Conservation (phyloP, 2,888 invertebrate species). For the Plusia festucae region DNA sequence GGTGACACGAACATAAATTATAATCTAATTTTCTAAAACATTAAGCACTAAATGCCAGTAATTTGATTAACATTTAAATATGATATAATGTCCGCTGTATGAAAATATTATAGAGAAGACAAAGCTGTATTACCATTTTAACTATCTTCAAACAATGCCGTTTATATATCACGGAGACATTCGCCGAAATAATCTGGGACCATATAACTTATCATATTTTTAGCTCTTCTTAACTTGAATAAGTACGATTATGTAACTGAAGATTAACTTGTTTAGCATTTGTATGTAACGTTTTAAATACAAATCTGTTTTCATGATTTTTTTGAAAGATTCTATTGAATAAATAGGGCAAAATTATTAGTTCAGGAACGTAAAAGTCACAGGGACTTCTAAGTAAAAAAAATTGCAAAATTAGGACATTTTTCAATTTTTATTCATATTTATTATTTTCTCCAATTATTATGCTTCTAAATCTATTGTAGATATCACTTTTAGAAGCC, state of each 20-base stretch:
- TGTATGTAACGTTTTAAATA: too few species aligned
- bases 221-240: conserved; percentile 21
- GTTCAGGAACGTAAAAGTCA: too few species aligned
- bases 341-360: too few species aligned
- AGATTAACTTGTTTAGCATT: not conserved
- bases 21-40: conserved; percentile 43
- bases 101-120: conserved; percentile 57
- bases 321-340: too few species aligned
- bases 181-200: conserved; percentile 52
- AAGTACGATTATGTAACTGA: not conserved
- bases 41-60: conserved; percentile 54
- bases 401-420: too few species aligned
- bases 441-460: too few species aligned
- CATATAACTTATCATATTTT: conserved; percentile 34
- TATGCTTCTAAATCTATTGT: too few species aligned
- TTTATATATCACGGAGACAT: conserved; percentile 50
- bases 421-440: too few species aligned
- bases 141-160: conserved; percentile 61
- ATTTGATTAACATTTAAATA: conserved; percentile 61
- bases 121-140: conserved; percentile 60
- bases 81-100: conserved; percentile 57
- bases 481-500: too few species aligned
- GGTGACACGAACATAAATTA: conserved; percentile 31
- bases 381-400: too few species aligned
- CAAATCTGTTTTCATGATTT: too few species aligned